phyloP scores from a whole-genome alignment of 2,888 invertebrate species.

The Bursaphelenchus okinawaensis region DNA sequence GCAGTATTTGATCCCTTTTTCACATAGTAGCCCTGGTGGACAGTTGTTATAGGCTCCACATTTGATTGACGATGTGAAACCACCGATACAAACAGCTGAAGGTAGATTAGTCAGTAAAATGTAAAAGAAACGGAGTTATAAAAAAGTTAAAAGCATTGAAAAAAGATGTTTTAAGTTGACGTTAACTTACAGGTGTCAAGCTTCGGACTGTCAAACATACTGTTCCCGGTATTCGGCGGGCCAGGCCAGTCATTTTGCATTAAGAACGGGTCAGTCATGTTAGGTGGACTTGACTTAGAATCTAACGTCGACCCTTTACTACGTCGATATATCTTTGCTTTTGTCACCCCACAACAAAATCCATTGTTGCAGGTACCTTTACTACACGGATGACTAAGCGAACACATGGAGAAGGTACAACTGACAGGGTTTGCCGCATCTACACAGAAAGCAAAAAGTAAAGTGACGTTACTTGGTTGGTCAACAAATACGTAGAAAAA shows the following conservation, averaged over 20 bases:
- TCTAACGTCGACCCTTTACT: neutral
- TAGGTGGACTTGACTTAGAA: neutral
- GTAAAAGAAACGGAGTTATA: neutral
- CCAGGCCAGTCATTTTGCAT: constrained; percentile 8
- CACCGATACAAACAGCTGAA: constrained; percentile 20
- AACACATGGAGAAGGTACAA: constrained; percentile 51
- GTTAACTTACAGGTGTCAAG: neutral
- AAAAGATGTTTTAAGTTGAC: neutral
- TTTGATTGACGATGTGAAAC: constrained; percentile 19
- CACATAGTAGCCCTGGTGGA: constrained; percentile 51
- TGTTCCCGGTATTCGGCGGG: neutral
- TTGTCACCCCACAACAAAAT: constrained; percentile 2
- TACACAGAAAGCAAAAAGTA: neutral
- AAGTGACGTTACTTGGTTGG: no score
- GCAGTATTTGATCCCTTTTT: constrained; percentile 38
- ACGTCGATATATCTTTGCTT: neutral
- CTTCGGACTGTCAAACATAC: neutral
- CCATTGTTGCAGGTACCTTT: constrained; percentile 55
- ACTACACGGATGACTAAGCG: constrained; percentile 44
- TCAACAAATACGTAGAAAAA: no score
- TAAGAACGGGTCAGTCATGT: neutral
- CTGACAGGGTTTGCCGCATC: neutral
- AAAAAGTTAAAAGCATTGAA: neutral
- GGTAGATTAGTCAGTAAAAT: no score
- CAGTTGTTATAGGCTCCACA: constrained; percentile 30